Evolutionary conservation across 2,113 vertebrate genomes (phyloP).

Genomic region (Dolichotis patagonum): DNA sequence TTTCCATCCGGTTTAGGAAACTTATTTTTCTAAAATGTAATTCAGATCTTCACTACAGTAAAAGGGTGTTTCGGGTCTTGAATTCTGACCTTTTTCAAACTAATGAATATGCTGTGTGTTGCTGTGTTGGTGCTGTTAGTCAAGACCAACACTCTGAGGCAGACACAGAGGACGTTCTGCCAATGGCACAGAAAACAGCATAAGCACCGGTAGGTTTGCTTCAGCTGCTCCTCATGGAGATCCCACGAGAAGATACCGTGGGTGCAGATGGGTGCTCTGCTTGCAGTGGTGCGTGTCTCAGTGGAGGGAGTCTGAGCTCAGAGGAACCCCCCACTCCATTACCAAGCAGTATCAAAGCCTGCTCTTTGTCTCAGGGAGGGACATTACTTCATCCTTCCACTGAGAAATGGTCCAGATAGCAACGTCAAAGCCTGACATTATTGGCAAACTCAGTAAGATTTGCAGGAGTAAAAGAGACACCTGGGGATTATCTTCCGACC

Average conservation of each 20-base stretch:
- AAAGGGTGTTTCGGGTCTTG: neutral
- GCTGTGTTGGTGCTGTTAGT: neutral
- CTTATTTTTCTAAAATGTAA: neutral
- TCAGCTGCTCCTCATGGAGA: neutral
- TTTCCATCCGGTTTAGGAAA: constrained; percentile 7
- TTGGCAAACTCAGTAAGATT: neutral
- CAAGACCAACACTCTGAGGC: neutral
- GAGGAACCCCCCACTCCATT: neutral
- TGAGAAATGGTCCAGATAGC: neutral
- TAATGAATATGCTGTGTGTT: neutral
- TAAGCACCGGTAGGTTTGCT: neutral
- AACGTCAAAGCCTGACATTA: neutral
- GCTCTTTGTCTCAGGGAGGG: neutral
- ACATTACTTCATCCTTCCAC: neutral
- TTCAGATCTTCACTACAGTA: neutral
- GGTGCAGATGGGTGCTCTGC: neutral
- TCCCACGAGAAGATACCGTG: neutral
- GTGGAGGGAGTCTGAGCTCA: neutral
- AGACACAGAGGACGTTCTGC: neutral
- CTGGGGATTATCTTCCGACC: neutral
- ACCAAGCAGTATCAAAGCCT: neutral
- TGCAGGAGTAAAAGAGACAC: neutral
- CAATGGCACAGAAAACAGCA: neutral
- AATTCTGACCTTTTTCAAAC: neutral
- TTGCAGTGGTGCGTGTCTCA: neutral